A percentile compares a stretch with the other conserved stretches of the same genome.
Evolutionary conservation across 2,113 vertebrate species (phyloP).

Genomic region (Neofelis nebulosa): DNA sequence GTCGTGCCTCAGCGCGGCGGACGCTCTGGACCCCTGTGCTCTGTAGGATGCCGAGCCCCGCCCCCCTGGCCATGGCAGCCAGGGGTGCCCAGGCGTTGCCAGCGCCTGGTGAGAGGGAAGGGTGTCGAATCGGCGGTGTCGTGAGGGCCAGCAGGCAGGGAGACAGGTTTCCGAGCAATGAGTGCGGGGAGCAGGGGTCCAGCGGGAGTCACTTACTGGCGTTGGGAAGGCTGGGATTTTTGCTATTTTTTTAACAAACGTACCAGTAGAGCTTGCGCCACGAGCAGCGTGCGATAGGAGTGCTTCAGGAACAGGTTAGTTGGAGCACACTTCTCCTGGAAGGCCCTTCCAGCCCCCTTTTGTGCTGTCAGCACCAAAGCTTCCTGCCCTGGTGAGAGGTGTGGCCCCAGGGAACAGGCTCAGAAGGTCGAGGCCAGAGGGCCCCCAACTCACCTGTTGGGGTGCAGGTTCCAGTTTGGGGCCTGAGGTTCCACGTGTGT

Average conservation of each 20-base stretch:
- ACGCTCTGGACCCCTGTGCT: background rate
- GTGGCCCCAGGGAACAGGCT: background rate
- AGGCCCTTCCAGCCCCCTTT: too few species aligned
- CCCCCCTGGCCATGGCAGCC: background rate
- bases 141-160: background rate
- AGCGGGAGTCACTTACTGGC: background rate
- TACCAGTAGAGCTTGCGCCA: too few species aligned
- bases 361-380: background rate
- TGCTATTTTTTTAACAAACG: too few species aligned
- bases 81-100: background rate
- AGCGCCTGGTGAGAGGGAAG: accelerated
- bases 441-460: too few species aligned
- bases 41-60: background rate
- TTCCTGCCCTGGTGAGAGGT: background rate
- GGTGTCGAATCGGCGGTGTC: background rate
- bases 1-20: background rate
- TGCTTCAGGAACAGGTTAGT: too few species aligned
- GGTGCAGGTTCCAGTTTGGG: background rate
- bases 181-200: background rate
- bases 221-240: background rate
- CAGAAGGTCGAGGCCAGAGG: background rate
- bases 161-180: background rate
- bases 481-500: background rate
- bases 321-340: background rate
- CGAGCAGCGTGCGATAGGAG: too few species aligned